Evolutionary conservation across 1,140 invertebrate genomes (phyloP), one percentile per base, ranked within the genome.

Genomic region (Globodera ellingtonae): DNA sequence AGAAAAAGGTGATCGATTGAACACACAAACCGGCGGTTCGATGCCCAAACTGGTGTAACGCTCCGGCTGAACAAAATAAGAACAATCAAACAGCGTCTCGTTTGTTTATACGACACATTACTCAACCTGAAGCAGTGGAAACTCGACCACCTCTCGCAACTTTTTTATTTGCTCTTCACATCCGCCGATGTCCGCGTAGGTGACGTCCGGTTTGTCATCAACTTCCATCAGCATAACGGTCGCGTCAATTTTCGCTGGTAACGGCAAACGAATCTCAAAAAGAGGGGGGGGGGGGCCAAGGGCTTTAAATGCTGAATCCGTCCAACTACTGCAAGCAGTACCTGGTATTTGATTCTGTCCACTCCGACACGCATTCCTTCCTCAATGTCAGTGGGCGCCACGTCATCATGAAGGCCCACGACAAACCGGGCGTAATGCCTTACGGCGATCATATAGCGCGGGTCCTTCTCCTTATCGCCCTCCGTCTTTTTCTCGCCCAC

Each of bases 351-450:
- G 90, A 99, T 99, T 69, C 98, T 93, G 91, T 99, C 98, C 73
- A 99, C 98, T 47, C 96, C 97, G 81, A 99, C 97, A 89, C 97
- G 92, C 97, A 99, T 99, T 78, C 98, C 98, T 92, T 99, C 98
- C 91, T 99, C 98, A 90, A 99, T 99, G 91, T 99, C 98, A 72
- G 98, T 99, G 0, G 98, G 97, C 10, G 98, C 97, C 47, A 99
- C 98, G 10, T 96, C 95, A 91, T 99, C 97, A 50, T 96, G 97
- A 62, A 99, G 90, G 91, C 99, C 97, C 13, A 99, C 97, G 8
- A 99, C 98, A 93, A 99, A 99, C 89, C 99, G 99, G 6, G 98
- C 98, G 92, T 99, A 99, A 89, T 99, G 98, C 90, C 99, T 99
- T 0, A 99, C 98, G 92, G 99, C 99, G 82, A 99, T 99, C 75